These are phyloP conservation scores for Anagyrus pseudococci DNA, from an alignment of 2,888 invertebrate genomes.

Conservation along the genomic window DNA sequence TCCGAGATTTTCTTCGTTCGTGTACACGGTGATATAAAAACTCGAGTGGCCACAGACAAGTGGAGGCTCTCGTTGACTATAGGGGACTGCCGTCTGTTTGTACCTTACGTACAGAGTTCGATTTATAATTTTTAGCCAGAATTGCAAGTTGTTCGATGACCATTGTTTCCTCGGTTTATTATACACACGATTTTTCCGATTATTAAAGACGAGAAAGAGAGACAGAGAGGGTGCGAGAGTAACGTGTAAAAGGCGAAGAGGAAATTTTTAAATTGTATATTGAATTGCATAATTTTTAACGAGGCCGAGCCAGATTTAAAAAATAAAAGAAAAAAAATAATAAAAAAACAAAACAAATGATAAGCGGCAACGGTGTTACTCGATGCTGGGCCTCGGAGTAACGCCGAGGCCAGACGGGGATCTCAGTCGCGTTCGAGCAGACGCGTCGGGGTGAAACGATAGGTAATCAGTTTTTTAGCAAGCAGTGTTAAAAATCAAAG, in stretches of 20 bases:
- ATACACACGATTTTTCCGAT: too few relatives aligned
- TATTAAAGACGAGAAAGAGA: constrained; percentile 5
- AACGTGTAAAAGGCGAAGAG: too few relatives aligned
- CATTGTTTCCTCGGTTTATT: constrained; percentile 26
- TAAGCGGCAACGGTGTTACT: background rate
- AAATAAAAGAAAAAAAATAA: background rate
- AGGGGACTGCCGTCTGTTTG: constrained; percentile 31
- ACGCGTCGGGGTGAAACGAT: constrained; percentile 13
- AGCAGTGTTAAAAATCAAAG: constrained; percentile 39
- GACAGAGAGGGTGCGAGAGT: background rate
- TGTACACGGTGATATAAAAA: background rate
- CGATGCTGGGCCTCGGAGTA: too few relatives aligned
- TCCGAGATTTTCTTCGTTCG: constrained; percentile 1
- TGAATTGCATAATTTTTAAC: constrained; percentile 30
- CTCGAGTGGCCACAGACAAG: background rate
- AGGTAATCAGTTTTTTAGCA: constrained; percentile 34
- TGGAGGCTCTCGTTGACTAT: background rate
- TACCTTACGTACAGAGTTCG: constrained; percentile 19
- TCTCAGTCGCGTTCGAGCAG: constrained; percentile 12
- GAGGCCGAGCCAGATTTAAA: constrained; percentile 34
- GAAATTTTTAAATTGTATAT: constrained; percentile 28
- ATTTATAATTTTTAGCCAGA: constrained; percentile 21
- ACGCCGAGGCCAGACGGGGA: too few relatives aligned
- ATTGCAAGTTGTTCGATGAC: constrained; percentile 23
- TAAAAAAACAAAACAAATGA: constrained; percentile 1